phyloP scores from a whole-genome alignment of 1,140 invertebrate species.

The Leucophenga varia region DNA sequence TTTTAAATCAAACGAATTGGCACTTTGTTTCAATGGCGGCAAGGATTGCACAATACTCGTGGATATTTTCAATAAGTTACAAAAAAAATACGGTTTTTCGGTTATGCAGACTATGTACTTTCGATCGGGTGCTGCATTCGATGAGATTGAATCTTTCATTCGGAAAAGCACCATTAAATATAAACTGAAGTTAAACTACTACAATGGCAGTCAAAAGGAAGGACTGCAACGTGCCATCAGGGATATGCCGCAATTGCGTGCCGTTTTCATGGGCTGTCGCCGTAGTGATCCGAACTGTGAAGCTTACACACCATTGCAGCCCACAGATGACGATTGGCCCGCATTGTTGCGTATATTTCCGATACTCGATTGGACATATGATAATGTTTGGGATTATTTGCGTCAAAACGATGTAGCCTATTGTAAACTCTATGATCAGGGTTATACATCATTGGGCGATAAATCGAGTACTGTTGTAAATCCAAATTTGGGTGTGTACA shows the following conservation, averaged over 20 bases:
- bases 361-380: conserved; percentile 86
- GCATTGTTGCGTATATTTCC: conserved; percentile 82
- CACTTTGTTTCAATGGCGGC: conserved; percentile 93
- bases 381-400: conserved; percentile 86
- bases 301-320: conserved; percentile 50
- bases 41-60: conserved; percentile 94
- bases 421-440: conserved; percentile 84
- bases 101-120: conserved; percentile 74
- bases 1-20: conserved; percentile 71
- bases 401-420: conserved; percentile 76
- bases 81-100: not conserved
- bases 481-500: conserved; percentile 65
- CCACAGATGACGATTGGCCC: conserved; percentile 86
- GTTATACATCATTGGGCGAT: conserved; percentile 87
- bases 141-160: conserved; percentile 85
- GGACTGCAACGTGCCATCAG: conserved; percentile 65
- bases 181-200: conserved; percentile 68
- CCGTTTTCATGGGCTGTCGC: conserved; percentile 84
- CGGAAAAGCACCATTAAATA: conserved; percentile 69
- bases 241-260: conserved; percentile 70
- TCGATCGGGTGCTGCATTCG: conserved; percentile 72
- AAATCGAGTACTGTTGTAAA: conserved; percentile 76
- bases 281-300: conserved; percentile 72
- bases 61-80: conserved; percentile 63
- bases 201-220: conserved; percentile 69